These are phyloP conservation scores for Odontophorus gujanensis DNA, from an alignment of 2,113 vertebrate species.

Conservation along the genomic window DNA sequence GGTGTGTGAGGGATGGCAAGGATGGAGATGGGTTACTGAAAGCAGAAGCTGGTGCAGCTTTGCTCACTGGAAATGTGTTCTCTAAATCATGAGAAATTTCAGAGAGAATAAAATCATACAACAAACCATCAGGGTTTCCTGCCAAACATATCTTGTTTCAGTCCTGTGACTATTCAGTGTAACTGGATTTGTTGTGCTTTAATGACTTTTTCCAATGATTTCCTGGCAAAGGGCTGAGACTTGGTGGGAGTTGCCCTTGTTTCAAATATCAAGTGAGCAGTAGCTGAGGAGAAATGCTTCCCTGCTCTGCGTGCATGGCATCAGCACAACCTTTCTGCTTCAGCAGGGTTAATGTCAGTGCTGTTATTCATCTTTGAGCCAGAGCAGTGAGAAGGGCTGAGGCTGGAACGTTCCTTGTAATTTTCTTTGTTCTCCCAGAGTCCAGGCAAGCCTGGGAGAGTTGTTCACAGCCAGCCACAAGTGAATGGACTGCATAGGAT, in stretches of 20 bases:
- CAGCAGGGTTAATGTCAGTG: rapidly evolving
- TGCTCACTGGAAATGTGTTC: background rate
- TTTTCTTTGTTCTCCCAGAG: background rate
- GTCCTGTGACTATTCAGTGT: background rate
- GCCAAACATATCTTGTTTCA: background rate
- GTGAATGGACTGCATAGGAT: background rate
- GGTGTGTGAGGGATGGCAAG: background rate
- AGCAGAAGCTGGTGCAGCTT: background rate
- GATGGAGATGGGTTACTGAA: background rate
- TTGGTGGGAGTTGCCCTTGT: background rate
- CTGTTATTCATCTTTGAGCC: background rate
- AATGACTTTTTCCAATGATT: background rate
- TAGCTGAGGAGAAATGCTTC: background rate
- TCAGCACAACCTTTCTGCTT: rapidly evolving
- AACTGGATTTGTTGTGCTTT: slow-evolving; percentile 5
- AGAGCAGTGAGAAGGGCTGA: background rate
- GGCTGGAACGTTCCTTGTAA: background rate
- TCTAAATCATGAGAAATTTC: background rate
- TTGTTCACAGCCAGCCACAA: background rate
- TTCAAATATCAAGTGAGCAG: background rate
- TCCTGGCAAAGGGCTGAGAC: background rate
- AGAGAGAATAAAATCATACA: background rate
- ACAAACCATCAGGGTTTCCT: background rate
- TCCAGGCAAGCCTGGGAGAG: background rate
- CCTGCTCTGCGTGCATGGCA: background rate